A percentile compares a stretch with the other conserved stretches of the same genome.
phyloP scores from a whole-genome alignment of 2,113 vertebrate genomes.

The Meles meles region DNA sequence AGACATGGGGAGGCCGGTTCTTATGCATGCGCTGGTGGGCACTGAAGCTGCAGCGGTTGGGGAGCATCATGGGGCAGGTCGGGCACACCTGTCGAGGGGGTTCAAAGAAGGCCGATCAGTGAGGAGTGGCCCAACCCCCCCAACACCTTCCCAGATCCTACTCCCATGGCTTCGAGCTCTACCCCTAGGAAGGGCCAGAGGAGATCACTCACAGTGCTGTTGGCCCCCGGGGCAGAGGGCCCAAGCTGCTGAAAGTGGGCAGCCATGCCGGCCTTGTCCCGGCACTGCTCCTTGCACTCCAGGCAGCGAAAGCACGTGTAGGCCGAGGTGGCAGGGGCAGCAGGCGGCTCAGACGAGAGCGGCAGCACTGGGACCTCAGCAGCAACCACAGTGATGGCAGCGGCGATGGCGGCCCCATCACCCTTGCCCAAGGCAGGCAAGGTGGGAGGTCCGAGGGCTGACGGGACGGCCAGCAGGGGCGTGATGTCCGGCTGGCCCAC shows the following conservation, averaged over 20 bases:
- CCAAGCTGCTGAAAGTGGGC: constrained; percentile 91
- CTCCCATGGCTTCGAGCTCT: not conserved
- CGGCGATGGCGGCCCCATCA: constrained; percentile 66
- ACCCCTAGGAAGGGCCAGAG: not conserved
- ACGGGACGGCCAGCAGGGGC: constrained; percentile 78
- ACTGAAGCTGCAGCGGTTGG: constrained; percentile 90
- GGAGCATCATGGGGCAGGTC: constrained; percentile 93
- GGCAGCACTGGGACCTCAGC: constrained; percentile 84
- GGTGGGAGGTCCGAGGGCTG: constrained; percentile 56
- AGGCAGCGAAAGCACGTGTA: constrained; percentile 88
- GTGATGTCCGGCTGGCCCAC: constrained; percentile 91
- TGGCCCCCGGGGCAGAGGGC: not conserved
- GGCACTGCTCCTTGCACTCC: constrained; percentile 92
- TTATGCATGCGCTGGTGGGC: constrained; percentile 96
- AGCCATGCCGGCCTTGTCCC: constrained; percentile 88
- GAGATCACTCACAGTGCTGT: constrained; percentile 64
- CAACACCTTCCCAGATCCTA: not conserved
- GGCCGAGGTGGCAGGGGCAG: constrained; percentile 78
- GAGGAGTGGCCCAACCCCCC: not conserved
- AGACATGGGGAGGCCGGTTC: constrained; percentile 88
- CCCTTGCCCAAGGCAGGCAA: constrained; percentile 57
- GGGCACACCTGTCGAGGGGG: constrained; percentile 84
- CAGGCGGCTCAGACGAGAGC: constrained; percentile 79
- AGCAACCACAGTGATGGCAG: constrained; percentile 20
- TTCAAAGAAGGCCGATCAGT: not conserved